Evolutionary conservation across 1,140 invertebrate genomes (phyloP), one percentile per base, ranked within the genome.

Genomic region (Diorhabda sublineata): DNA sequence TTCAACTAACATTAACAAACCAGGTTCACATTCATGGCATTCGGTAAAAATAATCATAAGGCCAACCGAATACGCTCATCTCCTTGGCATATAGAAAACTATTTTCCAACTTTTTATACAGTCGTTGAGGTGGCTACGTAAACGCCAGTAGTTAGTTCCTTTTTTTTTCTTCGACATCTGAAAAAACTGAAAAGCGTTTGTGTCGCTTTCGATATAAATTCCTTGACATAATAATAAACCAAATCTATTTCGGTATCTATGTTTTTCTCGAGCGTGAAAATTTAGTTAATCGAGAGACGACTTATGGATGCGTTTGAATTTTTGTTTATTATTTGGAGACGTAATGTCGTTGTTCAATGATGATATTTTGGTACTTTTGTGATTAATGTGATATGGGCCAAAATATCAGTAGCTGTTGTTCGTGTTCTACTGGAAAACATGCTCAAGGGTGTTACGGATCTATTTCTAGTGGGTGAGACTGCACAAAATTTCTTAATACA

Each of bases 331-430:
- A 26, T 26, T 26, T 26, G 26, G 26, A 26, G 26, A 26, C 26
- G 26, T 26, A 26, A 26, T 26, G 26, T 26, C 26, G 26, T 26
- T 26, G 26, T 26, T 26, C 26, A 26, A 26, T 26, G 26, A 26
- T 26, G 26, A 26, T 26, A 26, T 26, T 26, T 26, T n/a, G 43
- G 45, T 44, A 44, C 42, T 44, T 62, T 41, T 41, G 26, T 43
- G 64, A 47, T 44, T 42, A 58, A 45, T 67, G 65, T 67, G 69
- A 45, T 11, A 75, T 75, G 74, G 74, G 74, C 4, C 74, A 75
- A 64, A 74, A 73, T 67, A 72, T 75, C 7, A 75, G 74, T 47
- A 75, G 70, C 66, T 75, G 74, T 64, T 75, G 74, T 69, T 72
- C 68, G 66, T 75, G 74, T 66, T 73, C 74, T 7, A 69, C 73